A percentile compares a stretch with the other conserved stretches of the same genome.
Evolutionary conservation across 2,888 invertebrate species (phyloP).

Genomic region (Vannuccia rotundouncinata): DNA sequence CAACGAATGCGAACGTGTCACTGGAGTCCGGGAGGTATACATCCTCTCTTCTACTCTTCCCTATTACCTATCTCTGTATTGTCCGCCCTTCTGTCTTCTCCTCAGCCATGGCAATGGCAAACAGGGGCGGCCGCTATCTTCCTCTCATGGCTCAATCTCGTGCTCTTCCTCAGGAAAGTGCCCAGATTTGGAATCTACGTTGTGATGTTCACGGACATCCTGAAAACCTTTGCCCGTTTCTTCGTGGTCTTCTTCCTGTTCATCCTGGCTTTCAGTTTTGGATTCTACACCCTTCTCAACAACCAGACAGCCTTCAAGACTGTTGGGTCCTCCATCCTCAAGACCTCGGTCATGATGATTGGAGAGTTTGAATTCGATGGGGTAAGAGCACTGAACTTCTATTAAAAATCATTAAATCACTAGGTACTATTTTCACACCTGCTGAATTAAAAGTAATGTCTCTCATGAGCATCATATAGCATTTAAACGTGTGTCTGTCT

Average conservation of each 20-base stretch:
- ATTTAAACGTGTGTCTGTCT: no score
- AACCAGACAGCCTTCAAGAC: conserved; percentile 48
- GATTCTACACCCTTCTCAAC: conserved; percentile 50
- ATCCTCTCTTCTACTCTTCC: not conserved
- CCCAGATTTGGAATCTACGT: conserved; percentile 55
- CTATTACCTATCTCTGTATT: not conserved
- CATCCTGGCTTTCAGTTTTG: conserved; percentile 53
- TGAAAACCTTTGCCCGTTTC: conserved; percentile 53
- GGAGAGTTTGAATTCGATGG: conserved; percentile 54
- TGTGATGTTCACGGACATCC: conserved; percentile 56
- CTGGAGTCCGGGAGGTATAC: conserved; percentile 54
- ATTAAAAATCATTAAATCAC: not conserved
- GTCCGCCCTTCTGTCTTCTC: not conserved
- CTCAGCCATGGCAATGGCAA: conserved; percentile 59
- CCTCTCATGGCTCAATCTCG: conserved; percentile 56
- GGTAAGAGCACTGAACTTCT: conserved; percentile 10
- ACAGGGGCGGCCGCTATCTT: conserved; percentile 58
- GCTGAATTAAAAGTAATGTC: no score
- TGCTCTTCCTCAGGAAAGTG: conserved; percentile 55
- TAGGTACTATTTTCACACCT: conserved; percentile 44
- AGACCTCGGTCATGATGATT: conserved; percentile 56
- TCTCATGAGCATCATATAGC: no score
- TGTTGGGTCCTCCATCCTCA: conserved; percentile 48
- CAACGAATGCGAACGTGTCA: conserved; percentile 50
- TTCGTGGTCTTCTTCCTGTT: conserved; percentile 54